These are phyloP conservation scores for Numida meleagris DNA, from an alignment of 2,113 vertebrate species.

Conservation along the genomic window DNA sequence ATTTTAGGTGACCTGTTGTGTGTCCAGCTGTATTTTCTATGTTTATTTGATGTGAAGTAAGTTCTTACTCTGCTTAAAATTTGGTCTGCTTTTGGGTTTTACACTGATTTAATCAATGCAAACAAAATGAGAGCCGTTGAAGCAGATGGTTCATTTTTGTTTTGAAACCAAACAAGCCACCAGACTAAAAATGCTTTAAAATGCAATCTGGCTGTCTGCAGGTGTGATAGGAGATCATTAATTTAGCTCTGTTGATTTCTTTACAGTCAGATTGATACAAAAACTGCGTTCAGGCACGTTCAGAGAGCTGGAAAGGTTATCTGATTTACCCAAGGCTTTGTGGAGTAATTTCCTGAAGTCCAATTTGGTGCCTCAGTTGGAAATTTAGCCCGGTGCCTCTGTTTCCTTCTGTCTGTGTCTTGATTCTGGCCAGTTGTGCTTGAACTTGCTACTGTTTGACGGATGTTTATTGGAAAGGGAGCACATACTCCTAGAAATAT, in stretches of 20 bases:
- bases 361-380: neutral
- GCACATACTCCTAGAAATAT: no score
- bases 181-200: slow-evolving; percentile 8
- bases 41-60: neutral
- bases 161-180: neutral
- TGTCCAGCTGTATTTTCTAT: neutral
- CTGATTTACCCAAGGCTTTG: slow-evolving; percentile 62
- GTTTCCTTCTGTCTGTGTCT: neutral
- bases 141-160: neutral
- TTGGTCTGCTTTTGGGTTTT: neutral
- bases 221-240: slow-evolving; percentile 44
- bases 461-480: no score
- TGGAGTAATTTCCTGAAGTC: slow-evolving; percentile 51
- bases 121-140: neutral
- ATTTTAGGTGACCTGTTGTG: neutral
- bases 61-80: slow-evolving; percentile 1
- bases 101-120: neutral
- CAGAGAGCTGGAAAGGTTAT: slow-evolving; percentile 51
- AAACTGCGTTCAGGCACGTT: slow-evolving; percentile 20
- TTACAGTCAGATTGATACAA: slow-evolving; percentile 45
- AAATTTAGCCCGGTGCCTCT: neutral
- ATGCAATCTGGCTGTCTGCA: neutral
- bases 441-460: neutral
- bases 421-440: neutral
- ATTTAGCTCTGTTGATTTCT: slow-evolving; percentile 48